Evolutionary conservation across 2,888 invertebrate genomes (phyloP).

Genomic region (Ypsolopha sequella): DNA sequence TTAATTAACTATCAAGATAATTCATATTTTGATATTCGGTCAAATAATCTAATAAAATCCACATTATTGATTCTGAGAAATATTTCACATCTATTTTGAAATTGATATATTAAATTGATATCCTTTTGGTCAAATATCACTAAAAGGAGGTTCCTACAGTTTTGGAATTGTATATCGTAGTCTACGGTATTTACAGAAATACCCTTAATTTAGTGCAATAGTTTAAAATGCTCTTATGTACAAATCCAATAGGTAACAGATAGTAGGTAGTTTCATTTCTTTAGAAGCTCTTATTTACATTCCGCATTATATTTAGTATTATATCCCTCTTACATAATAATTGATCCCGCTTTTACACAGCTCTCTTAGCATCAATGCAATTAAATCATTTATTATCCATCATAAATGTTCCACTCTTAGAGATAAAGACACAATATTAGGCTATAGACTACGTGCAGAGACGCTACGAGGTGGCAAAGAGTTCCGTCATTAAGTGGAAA

Average conservation of each 20-base stretch:
- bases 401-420: slow-evolving; percentile 7
- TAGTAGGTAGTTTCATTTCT: slow-evolving; percentile 14
- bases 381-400: slow-evolving; percentile 8
- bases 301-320: slow-evolving; percentile 27
- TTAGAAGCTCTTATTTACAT: slow-evolving; percentile 19
- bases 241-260: slow-evolving; percentile 16
- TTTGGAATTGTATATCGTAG: slow-evolving; percentile 5
- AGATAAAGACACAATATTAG: slow-evolving; percentile 11
- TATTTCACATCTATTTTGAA: slow-evolving; percentile 9
- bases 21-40: too few species aligned
- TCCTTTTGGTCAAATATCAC: slow-evolving; percentile 16
- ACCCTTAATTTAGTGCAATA: slow-evolving; percentile 19
- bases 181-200: slow-evolving; percentile 8
- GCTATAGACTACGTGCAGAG: slow-evolving; percentile 31
- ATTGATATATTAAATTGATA: slow-evolving; percentile 14
- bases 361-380: slow-evolving; percentile 38
- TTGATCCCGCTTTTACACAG: slow-evolving; percentile 66
- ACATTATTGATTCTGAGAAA: too few species aligned
- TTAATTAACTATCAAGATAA: too few species aligned
- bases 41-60: slow-evolving; percentile 15
- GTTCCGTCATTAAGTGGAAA: slow-evolving; percentile 25
- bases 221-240: too few species aligned
- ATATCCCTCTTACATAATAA: slow-evolving; percentile 47
- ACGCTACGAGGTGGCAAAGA: slow-evolving; percentile 35
- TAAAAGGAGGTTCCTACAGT: slow-evolving; percentile 3